A percentile compares a stretch with the other conserved stretches of the same genome.
Conservation (phyloP, 2,888 invertebrate species). For the Drosophila gaucha region DNA sequence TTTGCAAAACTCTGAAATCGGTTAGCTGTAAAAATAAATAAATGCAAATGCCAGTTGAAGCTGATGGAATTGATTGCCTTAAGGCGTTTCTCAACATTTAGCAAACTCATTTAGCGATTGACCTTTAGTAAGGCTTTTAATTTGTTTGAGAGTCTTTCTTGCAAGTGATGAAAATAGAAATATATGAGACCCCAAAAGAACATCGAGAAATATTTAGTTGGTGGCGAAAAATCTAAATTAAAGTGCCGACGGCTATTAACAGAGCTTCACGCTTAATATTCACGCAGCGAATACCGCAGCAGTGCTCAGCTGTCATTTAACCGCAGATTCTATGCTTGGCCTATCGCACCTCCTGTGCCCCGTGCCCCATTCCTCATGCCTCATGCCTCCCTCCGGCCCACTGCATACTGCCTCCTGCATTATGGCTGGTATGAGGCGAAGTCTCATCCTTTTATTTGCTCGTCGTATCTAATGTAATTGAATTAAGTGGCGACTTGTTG, state of each 20-base stretch:
- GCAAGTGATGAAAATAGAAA: conserved; percentile 10
- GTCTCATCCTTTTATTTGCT: conserved; percentile 48
- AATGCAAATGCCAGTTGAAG: conserved; percentile 1
- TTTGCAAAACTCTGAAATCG: conserved; percentile 26
- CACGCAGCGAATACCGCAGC: conserved; percentile 8
- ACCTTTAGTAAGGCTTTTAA: conserved; percentile 44
- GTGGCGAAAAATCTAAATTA: conserved; percentile 60
- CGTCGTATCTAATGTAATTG: conserved; percentile 75
- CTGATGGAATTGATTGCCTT: conserved; percentile 27
- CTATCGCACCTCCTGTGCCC: conserved; percentile 20
- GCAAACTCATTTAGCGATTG: conserved; percentile 45
- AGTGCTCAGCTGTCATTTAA: conserved; percentile 58
- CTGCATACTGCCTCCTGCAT: no score
- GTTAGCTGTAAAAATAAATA: conserved; percentile 37
- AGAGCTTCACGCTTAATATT: conserved; percentile 26
- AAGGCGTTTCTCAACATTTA: conserved; percentile 32
- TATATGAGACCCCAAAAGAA: conserved; percentile 36
- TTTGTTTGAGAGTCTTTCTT: conserved; percentile 26
- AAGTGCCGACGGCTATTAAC: conserved; percentile 63
- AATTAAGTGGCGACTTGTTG: conserved; percentile 81
- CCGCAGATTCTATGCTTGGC: conserved; percentile 48
- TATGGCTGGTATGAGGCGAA: neutral
- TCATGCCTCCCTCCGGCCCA: neutral
- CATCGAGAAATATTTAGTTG: conserved; percentile 38
- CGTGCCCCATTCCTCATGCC: neutral